A percentile compares a stretch with the other conserved stretches of the same genome.
These are phyloP conservation scores for Aphodius granarius DNA, from an alignment of 2,888 invertebrate genomes.

Conservation along the genomic window DNA sequence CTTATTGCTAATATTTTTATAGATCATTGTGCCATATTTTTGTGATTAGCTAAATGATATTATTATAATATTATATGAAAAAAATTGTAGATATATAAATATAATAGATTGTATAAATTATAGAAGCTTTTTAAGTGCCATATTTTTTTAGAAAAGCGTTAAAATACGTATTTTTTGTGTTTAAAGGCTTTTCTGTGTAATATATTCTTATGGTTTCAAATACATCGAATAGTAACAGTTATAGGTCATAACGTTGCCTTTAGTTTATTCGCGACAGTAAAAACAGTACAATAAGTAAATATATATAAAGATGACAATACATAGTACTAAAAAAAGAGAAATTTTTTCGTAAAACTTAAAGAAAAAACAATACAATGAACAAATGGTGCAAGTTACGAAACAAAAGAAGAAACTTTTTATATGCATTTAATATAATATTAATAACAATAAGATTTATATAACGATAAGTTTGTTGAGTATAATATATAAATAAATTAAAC, in stretches of 20 bases:
- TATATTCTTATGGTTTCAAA: constrained; percentile 25
- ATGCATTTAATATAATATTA: constrained; percentile 49
- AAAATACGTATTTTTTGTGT: constrained; percentile 6
- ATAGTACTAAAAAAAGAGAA: constrained; percentile 47
- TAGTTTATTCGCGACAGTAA: constrained; percentile 42
- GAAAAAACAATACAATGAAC: constrained; percentile 53
- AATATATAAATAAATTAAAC: constrained; percentile 30
- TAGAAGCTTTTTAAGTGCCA: constrained; percentile 26
- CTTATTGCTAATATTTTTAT: neutral
- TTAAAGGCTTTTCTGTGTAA: neutral
- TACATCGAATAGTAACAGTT: constrained; percentile 42
- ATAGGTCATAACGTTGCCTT: constrained; percentile 44
- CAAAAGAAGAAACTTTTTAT: constrained; percentile 45
- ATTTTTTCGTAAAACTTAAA: constrained; percentile 24
- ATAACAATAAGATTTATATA: constrained; percentile 8
- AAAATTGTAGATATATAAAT: constrained; percentile 2
- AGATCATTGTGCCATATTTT: constrained; percentile 6
- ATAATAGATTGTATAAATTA: neutral
- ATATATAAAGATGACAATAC: constrained; percentile 50
- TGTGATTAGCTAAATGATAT: constrained; percentile 1
- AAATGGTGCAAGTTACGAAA: constrained; percentile 51
- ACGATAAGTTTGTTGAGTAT: constrained; percentile 30
- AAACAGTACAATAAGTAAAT: constrained; percentile 49
- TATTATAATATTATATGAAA: neutral
- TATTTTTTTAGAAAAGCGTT: constrained; percentile 4